Evolutionary conservation across 2,113 vertebrate genomes (phyloP).

Genomic region (Mastomys natalensis): DNA sequence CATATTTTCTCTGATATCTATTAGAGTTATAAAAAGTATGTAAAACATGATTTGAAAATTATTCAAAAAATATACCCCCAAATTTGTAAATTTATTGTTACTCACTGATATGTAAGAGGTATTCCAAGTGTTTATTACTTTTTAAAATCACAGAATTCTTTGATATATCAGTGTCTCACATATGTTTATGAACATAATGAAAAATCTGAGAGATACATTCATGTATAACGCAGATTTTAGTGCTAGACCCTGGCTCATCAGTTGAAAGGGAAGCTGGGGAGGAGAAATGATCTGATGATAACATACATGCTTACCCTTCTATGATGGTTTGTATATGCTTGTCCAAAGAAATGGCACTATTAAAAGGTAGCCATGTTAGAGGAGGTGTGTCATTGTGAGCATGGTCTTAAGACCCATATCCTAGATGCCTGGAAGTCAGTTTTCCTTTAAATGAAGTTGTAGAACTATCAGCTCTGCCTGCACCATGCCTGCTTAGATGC

Average conservation of each 20-base stretch:
- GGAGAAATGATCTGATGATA: background rate
- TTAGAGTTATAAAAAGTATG: background rate
- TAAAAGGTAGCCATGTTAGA: no score
- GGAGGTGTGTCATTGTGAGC: no score
- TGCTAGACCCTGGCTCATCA: background rate
- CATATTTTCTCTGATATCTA: conserved; percentile 1
- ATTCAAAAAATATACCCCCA: background rate
- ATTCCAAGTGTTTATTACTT: background rate
- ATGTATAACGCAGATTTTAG: background rate
- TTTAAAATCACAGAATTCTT: background rate
- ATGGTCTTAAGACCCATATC: no score
- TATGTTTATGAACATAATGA: background rate
- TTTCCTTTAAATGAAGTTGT: no score
- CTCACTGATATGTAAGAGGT: background rate
- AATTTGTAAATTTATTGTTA: background rate
- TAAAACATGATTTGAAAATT: background rate
- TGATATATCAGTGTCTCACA: background rate
- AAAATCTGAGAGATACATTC: background rate
- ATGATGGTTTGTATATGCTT: no score
- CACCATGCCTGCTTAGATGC: no score
- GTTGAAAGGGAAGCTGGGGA: background rate
- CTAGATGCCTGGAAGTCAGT: no score
- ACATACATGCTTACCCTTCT: fast-evolving
- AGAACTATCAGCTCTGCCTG: no score
- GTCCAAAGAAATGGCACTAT: no score